A percentile compares a stretch with the other conserved stretches of the same genome.
These are phyloP conservation scores for Philotrypesis tridentata DNA, from an alignment of 1,140 invertebrate species.

Conservation along the genomic window DNA sequence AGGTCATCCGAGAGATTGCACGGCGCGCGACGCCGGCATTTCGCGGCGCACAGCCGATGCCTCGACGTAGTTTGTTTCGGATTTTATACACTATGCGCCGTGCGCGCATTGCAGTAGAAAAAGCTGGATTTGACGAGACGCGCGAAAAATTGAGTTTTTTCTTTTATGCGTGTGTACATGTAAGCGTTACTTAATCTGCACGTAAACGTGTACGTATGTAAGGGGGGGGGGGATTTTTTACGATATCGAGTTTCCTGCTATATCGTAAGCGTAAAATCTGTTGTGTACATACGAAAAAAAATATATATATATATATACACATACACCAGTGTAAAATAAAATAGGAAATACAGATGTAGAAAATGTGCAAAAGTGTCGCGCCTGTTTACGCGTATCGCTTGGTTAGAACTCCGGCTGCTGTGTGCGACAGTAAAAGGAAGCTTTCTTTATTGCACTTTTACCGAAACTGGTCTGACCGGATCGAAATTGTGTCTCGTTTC, in stretches of 20 bases:
- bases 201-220: no score
- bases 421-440: conserved; percentile 32
- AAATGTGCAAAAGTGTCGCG: conserved; percentile 26
- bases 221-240: no score
- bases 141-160: neutral
- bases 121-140: neutral
- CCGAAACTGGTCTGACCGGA: conserved; percentile 49
- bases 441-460: conserved; percentile 50
- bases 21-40: conserved; percentile 39
- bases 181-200: no score
- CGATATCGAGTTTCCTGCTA: conserved; percentile 34
- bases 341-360: neutral
- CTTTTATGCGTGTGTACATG: neutral
- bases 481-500: conserved; percentile 46
- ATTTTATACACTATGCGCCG: neutral
- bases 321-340: no score
- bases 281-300: no score
- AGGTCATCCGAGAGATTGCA: conserved; percentile 43
- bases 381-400: conserved; percentile 25
- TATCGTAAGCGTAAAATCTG: conserved; percentile 32
- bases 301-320: neutral
- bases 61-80: conserved; percentile 22
- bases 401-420: neutral
- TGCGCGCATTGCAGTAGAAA: neutral
- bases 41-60: conserved; percentile 11